Base-by-base conservation (phyloP, 2,113 vertebrate genomes). In the Neotoma lepida region DNA sequence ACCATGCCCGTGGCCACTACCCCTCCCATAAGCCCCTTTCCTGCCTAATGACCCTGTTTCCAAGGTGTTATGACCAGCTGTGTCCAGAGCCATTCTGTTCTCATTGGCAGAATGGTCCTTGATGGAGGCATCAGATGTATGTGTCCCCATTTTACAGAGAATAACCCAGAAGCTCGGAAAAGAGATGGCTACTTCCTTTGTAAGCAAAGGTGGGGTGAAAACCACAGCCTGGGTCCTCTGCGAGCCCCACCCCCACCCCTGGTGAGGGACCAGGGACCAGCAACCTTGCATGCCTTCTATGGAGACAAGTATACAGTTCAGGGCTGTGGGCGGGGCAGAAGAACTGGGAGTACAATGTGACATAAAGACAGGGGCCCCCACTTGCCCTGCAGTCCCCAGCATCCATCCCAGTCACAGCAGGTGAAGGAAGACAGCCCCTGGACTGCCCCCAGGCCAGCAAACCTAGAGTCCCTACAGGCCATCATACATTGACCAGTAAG, bases 351-450 rank as follows among this genome's bases (percentile, higher is more conserved):
- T 2, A 4, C 0, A 26, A 20, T 2, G 41, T 10, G 22, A 77
- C 44, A n/a, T 33, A 51, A 30, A n/a, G 4, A 22, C 30, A 66
- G 39, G 54, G 39, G 33, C 76, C 39, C 6, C 71, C 70, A 35
- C 44, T 18, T 51, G 61, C 30, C 30, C 58, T 24, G 20, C 17
- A 30, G n/a, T n/a, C 77, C 63, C 74, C 81, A 82, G 80, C 4
- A 18, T 35, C 1, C 26, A 1, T 39, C 1, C 63, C 9, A 5
- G 24, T 35, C 4, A 0, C 9, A 4, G 10, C 0, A 20, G 30
- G 51, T 13, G 39, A 5, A 2, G 44, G 12, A 3, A 9, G 33
- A 61, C 44, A 63, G n/a, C 70, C 35, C 49, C 14, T 2, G 51
- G 24, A 33, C 3, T 51, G 7, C 13, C 46, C 44, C 30, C 26